Evolutionary conservation across 2,113 vertebrate species (phyloP), one percentile per base, ranked within the genome.

Genomic region (Pseudorasbora parva): DNA sequence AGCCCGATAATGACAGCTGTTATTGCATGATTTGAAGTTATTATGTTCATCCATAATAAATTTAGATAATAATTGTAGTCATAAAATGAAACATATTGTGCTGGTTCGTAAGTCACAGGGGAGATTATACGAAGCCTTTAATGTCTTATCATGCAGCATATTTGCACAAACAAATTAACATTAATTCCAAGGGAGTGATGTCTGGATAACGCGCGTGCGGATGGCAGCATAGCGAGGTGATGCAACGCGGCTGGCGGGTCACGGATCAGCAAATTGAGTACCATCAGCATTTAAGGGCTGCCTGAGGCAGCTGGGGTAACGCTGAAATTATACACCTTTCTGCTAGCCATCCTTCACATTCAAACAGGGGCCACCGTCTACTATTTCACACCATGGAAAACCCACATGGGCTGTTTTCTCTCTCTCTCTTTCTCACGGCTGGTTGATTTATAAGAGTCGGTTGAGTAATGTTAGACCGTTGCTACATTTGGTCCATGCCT

Each of bases 301-400:
- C 89, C 88, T n/a, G 33, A 41, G 87, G 92, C 94, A 96, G 94
- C 95, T 94, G 92, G 91, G 92, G 93, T 94, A 96, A 96, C 90
- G 93, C 88, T 94, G 95, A 95, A 93, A 92, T 71, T 90, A 95
- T 93, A 94, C 85, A 87, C 90, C 88, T 90, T 88, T 54, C 85
- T 89, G 62, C 87, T 86, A 85, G 84, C 83, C 90, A 87, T 91
- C 86, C 87, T 86, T 89, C 89, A 88, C 59, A 83, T 91, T 93
- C 84, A 90, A 86, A 83, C 49, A 41, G 88, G 83, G 89, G 82
- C 84, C 88, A 88, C 86, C 84, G 59, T 91, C 85, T 90, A 91
- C 78, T 82, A 78, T 88, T 92, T 90, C 87, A 77, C 74, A 77
- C 83, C 62, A 79, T 60, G 75, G 85, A 89, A 92, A 91, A 86